phyloP scores from a whole-genome alignment of 2,113 vertebrate species.

The Cyanocitta stelleri region DNA sequence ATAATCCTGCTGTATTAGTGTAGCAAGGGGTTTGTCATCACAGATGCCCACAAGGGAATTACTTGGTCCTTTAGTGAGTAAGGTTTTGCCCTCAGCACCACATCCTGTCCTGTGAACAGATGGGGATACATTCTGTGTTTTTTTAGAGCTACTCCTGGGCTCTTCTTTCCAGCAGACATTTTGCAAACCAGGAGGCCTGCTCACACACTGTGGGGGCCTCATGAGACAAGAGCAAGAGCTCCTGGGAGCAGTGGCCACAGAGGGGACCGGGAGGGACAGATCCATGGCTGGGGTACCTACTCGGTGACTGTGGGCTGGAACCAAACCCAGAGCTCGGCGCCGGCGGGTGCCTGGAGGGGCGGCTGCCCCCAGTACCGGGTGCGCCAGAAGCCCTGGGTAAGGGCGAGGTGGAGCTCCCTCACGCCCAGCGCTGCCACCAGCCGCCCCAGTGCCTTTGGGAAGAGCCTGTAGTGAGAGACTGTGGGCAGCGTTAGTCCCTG shows the following conservation, averaged over 20 bases:
- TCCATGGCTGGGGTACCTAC: conserved; percentile 67
- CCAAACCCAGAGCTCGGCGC: conserved; percentile 88
- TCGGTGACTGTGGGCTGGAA: conserved; percentile 89
- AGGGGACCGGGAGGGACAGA: background rate
- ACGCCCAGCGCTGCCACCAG: conserved; percentile 91
- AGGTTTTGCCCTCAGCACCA: background rate
- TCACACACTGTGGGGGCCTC: fast-evolving
- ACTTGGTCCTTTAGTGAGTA: background rate
- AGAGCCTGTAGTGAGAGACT: conserved; percentile 95
- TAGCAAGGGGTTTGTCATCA: background rate
- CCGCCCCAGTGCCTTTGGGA: conserved; percentile 92
- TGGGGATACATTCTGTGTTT: background rate
- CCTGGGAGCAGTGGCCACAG: fast-evolving
- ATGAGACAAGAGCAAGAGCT: fast-evolving
- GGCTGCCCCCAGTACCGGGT: conserved; percentile 92
- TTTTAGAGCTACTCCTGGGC: background rate
- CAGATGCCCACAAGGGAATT: background rate
- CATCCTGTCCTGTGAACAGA: background rate
- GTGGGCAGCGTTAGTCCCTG: background rate
- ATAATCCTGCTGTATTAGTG: fast-evolving
- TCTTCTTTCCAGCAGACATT: background rate
- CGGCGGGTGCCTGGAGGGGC: conserved; percentile 82
- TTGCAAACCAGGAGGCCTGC: fast-evolving
- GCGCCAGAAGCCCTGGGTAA: conserved; percentile 90
- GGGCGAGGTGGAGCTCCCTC: conserved; percentile 87